Conservation (phyloP, 2,888 invertebrate genomes). For the Ptilodon capucinus region DNA sequence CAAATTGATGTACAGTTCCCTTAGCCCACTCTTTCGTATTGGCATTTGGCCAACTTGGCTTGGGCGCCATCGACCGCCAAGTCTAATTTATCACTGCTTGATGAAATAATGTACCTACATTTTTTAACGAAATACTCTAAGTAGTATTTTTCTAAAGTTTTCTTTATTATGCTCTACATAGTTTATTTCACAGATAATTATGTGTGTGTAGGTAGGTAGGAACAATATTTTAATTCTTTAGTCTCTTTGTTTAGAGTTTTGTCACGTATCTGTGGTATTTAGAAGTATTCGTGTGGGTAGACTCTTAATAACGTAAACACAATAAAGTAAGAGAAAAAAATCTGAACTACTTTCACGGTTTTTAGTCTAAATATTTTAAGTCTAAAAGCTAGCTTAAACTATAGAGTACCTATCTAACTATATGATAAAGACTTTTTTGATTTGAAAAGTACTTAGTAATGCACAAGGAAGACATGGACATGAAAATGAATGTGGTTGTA, state of each 20-base stretch:
- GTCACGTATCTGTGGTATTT: background rate
- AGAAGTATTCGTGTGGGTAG: background rate
- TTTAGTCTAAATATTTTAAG: too few species aligned
- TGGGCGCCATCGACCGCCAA: conserved; percentile 20
- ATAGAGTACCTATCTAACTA: too few species aligned
- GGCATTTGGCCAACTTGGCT: conserved; percentile 66
- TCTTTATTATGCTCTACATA: background rate
- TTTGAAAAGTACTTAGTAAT: too few species aligned
- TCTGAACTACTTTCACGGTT: background rate
- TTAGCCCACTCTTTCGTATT: conserved; percentile 46
- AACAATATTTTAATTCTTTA: background rate
- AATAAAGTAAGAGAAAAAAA: background rate
- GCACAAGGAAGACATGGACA: too few species aligned
- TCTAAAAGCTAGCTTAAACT: too few species aligned
- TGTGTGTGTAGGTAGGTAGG: background rate
- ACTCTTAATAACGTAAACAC: background rate
- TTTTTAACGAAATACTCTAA: too few species aligned
- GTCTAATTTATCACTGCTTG: conserved; percentile 3
- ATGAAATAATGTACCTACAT: background rate
- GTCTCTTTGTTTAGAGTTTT: background rate
- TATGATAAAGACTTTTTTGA: too few species aligned
- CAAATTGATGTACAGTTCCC: conserved; percentile 25
- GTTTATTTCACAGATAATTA: background rate
- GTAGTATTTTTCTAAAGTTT: too few species aligned
- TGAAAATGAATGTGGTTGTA: too few species aligned